These are phyloP conservation scores for Tarsius wallacei DNA, from an alignment of 2,797 vertebrate species.

Conservation along the genomic window DNA sequence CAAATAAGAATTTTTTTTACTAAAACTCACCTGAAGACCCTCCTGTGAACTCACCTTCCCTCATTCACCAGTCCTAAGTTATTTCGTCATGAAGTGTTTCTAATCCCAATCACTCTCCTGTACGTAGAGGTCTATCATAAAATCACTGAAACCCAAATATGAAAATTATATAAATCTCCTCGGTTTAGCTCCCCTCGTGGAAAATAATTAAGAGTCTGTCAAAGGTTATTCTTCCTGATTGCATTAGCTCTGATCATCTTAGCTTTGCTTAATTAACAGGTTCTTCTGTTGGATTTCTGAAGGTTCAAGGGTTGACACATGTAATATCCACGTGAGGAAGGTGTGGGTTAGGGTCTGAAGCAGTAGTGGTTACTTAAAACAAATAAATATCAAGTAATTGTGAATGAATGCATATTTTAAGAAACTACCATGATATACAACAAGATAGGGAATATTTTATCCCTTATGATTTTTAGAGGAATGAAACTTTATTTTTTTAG, in stretches of 20 bases:
- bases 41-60: no score
- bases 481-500: background rate
- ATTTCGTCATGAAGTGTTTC: background rate
- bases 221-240: no score
- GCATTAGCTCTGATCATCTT: background rate
- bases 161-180: background rate
- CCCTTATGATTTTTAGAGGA: background rate
- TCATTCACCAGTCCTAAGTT: background rate
- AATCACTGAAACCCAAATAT: background rate
- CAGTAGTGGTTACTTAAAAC: background rate
- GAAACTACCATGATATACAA: background rate
- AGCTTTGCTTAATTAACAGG: background rate
- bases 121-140: background rate
- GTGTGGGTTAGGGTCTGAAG: background rate
- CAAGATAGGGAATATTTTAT: background rate
- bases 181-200: background rate
- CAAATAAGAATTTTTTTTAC: background rate
- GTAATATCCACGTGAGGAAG: background rate
- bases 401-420: background rate
- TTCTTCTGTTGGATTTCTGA: background rate
- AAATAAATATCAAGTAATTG: background rate
- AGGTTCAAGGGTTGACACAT: background rate
- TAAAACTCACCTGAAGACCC: background rate
- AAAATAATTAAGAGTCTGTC: background rate
- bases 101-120: background rate